phyloP scores from a whole-genome alignment of 2,797 vertebrate species.

The Malacoraja senta region DNA sequence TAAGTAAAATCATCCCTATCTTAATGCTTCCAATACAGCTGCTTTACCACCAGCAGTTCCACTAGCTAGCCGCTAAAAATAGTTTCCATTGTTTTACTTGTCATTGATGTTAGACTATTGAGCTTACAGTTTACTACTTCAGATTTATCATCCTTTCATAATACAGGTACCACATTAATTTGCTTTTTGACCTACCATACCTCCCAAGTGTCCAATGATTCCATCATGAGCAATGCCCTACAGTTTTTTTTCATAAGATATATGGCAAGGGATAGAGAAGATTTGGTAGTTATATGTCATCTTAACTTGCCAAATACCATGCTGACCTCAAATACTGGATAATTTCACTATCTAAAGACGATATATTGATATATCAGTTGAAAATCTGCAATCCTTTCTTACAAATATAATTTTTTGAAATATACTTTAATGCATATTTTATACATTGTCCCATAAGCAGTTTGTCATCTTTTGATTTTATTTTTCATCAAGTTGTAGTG shows the following conservation, averaged over 20 bases:
- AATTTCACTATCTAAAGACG: neutral
- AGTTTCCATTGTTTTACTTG: constrained; percentile 1
- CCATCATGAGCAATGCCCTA: neutral
- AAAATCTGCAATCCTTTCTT: neutral
- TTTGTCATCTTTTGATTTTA: neutral
- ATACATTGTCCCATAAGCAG: neutral
- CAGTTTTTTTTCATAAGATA: neutral
- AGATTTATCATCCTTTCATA: neutral
- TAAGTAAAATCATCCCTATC: neutral
- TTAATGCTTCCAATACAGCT: neutral
- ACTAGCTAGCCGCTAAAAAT: neutral
- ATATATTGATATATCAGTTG: neutral
- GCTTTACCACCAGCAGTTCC: neutral
- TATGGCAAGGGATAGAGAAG: no score
- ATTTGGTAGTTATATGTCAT: neutral
- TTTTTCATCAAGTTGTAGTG: neutral
- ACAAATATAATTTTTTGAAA: neutral
- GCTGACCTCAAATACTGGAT: neutral
- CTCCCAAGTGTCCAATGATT: neutral
- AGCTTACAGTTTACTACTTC: neutral
- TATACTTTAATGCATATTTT: neutral
- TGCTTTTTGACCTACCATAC: neutral
- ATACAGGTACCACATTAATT: neutral
- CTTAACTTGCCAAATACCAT: neutral
- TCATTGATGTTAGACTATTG: neutral